phyloP scores from a whole-genome alignment of 92 coral and sea anemone species.

The Anthopleura xanthogrammica region DNA sequence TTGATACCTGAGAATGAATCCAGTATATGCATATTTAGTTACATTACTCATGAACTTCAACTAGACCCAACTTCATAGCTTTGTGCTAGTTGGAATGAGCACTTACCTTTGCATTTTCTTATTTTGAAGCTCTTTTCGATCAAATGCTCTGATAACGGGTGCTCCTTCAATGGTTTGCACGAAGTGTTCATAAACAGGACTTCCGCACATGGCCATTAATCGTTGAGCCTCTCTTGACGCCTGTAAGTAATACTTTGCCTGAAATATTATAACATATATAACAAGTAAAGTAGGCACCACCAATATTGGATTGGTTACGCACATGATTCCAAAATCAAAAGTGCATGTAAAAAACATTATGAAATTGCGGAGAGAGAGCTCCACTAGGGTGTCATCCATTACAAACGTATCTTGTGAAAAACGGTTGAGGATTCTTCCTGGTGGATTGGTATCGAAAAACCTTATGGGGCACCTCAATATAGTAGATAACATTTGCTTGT shows the following conservation, averaged over 20 bases:
- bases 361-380: not conserved
- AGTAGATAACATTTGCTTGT: slow-evolving; percentile 32
- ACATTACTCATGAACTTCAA: too few species aligned
- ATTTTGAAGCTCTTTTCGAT: slow-evolving; percentile 15
- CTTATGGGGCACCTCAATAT: slow-evolving; percentile 26
- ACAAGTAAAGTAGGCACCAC: not conserved
- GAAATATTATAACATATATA: not conserved
- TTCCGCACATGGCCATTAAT: slow-evolving; percentile 46
- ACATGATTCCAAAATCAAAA: slow-evolving; percentile 6
- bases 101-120: slow-evolving; percentile 25
- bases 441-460: slow-evolving; percentile 47
- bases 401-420: slow-evolving; percentile 43
- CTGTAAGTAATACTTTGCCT: slow-evolving; percentile 48
- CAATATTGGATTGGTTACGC: not conserved
- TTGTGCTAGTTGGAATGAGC: too few species aligned
- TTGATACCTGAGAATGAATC: not conserved
- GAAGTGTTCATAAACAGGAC: slow-evolving; percentile 55
- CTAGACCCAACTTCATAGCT: not conserved
- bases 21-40: too few species aligned
- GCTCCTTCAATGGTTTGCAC: slow-evolving; percentile 47
- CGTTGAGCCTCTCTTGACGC: slow-evolving; percentile 61
- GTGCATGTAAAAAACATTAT: not conserved
- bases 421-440: slow-evolving; percentile 50
- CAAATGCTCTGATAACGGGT: slow-evolving; percentile 41
- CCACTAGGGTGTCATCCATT: slow-evolving; percentile 33